Percentiles rank a stretch among this genome's conserved stretches.
Evolutionary conservation across 2,113 vertebrate genomes (phyloP).

Genomic region (Chionodraco myersi): DNA sequence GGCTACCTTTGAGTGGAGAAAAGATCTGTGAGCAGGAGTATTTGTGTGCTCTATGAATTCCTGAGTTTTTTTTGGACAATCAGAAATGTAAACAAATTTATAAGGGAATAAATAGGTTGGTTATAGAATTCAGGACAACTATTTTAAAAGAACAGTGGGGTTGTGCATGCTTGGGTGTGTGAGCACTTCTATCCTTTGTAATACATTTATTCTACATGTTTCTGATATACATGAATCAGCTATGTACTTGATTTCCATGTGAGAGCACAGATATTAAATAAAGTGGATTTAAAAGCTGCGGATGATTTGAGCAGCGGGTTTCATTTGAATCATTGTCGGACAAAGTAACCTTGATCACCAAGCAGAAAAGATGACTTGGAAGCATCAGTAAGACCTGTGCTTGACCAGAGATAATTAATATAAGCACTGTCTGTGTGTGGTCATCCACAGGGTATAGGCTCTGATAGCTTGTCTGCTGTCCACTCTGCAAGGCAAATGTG

Average conservation of each 20-base stretch:
- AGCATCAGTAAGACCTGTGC: slow-evolving; percentile 15
- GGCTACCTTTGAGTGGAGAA: slow-evolving; percentile 50
- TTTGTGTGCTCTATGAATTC: slow-evolving; percentile 33
- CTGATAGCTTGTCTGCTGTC: slow-evolving; percentile 37
- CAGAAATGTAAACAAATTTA: background rate
- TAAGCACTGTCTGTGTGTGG: slow-evolving; percentile 8
- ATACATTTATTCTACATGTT: slow-evolving; percentile 57
- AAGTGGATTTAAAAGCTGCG: slow-evolving; percentile 69
- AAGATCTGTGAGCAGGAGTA: slow-evolving; percentile 12
- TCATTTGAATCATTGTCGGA: slow-evolving; percentile 60
- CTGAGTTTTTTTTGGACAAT: slow-evolving; percentile 2
- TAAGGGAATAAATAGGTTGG: background rate
- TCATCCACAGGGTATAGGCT: slow-evolving; percentile 5
- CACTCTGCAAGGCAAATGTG: slow-evolving; percentile 4
- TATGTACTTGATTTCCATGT: slow-evolving; percentile 60
- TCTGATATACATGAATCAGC: slow-evolving; percentile 66
- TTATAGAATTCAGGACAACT: slow-evolving; percentile 10
- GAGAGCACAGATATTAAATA: slow-evolving; percentile 64
- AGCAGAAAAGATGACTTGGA: slow-evolving; percentile 54
- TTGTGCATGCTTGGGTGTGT: slow-evolving; percentile 8
- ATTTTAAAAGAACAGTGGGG: slow-evolving; percentile 13
- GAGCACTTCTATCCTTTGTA: slow-evolving; percentile 37
- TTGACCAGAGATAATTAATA: slow-evolving; percentile 47
- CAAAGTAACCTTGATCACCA: slow-evolving; percentile 64
- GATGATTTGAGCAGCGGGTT: slow-evolving; percentile 59